These are phyloP conservation scores for Aldabrachelys gigantea DNA, from an alignment of 2,113 vertebrate genomes.

Conservation along the genomic window DNA sequence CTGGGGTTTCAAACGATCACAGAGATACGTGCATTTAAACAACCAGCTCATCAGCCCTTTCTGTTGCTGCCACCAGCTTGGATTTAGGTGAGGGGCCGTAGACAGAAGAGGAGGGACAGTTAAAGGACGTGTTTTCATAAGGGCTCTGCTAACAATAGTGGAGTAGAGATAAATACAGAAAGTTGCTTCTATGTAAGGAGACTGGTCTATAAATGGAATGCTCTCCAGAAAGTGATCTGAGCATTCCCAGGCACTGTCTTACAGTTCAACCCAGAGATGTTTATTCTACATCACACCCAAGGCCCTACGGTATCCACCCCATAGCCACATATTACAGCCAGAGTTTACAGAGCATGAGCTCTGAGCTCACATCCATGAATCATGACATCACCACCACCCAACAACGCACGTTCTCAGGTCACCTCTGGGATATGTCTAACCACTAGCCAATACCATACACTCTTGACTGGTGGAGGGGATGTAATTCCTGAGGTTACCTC, in stretches of 20 bases:
- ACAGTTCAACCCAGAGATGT: background rate
- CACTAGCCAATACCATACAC: background rate
- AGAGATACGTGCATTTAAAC: background rate
- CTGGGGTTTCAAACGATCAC: background rate
- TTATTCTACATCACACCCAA: background rate
- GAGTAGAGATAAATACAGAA: background rate
- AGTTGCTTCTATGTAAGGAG: background rate
- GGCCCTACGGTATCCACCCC: fast-evolving
- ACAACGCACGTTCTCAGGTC: background rate
- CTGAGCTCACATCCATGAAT: background rate
- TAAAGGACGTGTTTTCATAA: background rate
- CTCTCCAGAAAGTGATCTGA: fast-evolving
- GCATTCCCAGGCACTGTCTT: background rate
- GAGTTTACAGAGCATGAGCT: background rate
- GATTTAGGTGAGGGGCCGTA: background rate
- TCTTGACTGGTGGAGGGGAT: background rate
- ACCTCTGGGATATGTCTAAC: background rate
- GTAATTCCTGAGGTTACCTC: background rate
- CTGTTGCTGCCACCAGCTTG: background rate
- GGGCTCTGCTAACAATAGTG: background rate
- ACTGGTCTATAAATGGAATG: background rate
- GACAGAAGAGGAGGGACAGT: background rate
- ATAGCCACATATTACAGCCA: background rate
- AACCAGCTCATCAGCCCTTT: background rate
- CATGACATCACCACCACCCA: background rate